These are phyloP conservation scores for Acanthurus lineatus DNA, from an alignment of 2,797 vertebrate species.

Conservation along the genomic window DNA sequence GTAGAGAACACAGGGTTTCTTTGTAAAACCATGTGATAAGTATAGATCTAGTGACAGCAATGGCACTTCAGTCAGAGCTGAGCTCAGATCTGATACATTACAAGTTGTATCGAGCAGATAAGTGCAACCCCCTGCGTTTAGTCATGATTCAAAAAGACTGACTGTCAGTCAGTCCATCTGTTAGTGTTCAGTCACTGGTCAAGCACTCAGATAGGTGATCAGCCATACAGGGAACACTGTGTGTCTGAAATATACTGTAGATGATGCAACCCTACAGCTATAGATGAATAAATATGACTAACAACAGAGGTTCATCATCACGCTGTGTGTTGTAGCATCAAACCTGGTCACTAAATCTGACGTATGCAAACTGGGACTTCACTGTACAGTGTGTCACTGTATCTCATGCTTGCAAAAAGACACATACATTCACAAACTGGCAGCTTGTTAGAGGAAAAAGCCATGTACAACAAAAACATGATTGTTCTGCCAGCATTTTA, in stretches of 20 bases:
- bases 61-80: not conserved
- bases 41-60: not conserved
- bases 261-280: conserved; percentile 6
- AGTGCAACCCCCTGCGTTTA: not conserved
- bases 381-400: conserved; percentile 47
- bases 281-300: conserved; percentile 34
- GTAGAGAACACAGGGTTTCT: not conserved
- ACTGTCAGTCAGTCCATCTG: not conserved
- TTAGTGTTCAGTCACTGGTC: not conserved
- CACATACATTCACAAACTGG: conserved; percentile 47
- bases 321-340: conserved; percentile 4
- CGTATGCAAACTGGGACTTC: conserved; percentile 71
- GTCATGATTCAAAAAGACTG: not conserved
- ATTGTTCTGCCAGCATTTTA: conserved; percentile 67
- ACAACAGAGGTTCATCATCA: conserved; percentile 4
- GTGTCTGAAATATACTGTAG: not conserved
- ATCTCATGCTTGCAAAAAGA: conserved; percentile 31
- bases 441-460: conserved; percentile 73
- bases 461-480: conserved; percentile 46
- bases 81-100: not conserved
- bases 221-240: not conserved
- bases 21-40: not conserved
- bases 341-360: conserved; percentile 55
- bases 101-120: not conserved
- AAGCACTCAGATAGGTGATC: not conserved